phyloP scores from a whole-genome alignment of 1,140 invertebrate species.

The Drosophila bipectinata region DNA sequence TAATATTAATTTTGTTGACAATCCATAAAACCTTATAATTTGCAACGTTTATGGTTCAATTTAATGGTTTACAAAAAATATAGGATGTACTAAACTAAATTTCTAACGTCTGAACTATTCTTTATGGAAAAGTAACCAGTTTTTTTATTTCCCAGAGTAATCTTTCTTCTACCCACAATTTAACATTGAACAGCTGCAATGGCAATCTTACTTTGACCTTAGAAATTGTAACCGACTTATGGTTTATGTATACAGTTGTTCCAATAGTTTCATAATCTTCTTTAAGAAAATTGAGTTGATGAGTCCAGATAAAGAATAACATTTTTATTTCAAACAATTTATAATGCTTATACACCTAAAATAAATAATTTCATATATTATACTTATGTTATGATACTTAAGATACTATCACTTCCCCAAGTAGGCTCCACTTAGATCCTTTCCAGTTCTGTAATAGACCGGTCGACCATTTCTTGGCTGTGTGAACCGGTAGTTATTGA shows the following conservation, averaged over 20 bases:
- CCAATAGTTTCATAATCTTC: constrained; percentile 2
- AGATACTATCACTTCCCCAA: constrained; percentile 25
- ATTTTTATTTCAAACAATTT: background rate
- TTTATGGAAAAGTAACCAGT: no score
- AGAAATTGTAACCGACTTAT: background rate
- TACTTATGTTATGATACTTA: background rate
- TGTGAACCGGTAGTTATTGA: constrained; percentile 50
- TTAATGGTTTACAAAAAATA: background rate
- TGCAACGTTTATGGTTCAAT: background rate
- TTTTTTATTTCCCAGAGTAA: background rate
- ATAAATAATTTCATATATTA: constrained; percentile 35
- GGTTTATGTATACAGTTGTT: background rate
- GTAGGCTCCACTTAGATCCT: constrained; percentile 10
- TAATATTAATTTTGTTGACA: background rate
- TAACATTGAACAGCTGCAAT: background rate
- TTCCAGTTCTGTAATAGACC: constrained; percentile 84
- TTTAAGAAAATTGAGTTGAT: background rate
- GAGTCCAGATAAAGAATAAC: background rate
- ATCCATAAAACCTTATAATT: background rate
- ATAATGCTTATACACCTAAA: background rate
- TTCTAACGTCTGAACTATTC: background rate
- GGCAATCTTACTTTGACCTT: background rate
- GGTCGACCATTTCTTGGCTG: constrained; percentile 85
- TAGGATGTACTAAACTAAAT: background rate
- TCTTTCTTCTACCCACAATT: background rate